Conservation (phyloP, 2,888 invertebrate species). For the Lithophane socia region DNA sequence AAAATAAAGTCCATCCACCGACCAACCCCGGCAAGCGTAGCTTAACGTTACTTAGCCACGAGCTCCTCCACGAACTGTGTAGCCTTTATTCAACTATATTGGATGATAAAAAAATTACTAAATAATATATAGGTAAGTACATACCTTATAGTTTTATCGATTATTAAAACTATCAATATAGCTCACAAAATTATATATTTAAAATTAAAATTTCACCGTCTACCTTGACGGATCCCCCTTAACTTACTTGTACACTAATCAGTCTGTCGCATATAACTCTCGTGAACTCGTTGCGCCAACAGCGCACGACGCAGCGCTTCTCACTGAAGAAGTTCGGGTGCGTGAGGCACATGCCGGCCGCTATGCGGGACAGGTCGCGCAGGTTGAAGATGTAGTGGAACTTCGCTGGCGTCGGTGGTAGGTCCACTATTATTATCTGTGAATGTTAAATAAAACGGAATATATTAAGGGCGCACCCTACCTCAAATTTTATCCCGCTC, state of each 20-base stretch:
- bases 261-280: slow-evolving; percentile 97
- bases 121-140: too few species aligned
- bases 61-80: too few species aligned
- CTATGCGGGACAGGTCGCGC: slow-evolving; percentile 96
- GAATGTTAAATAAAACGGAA: background rate
- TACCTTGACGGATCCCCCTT: background rate
- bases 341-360: slow-evolving; percentile 95
- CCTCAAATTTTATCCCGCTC: too few species aligned
- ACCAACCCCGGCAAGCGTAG: too few species aligned
- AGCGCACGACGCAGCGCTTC: slow-evolving; percentile 93
- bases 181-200: too few species aligned
- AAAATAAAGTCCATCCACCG: too few species aligned
- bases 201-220: background rate
- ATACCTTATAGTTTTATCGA: too few species aligned
- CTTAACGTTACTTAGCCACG: too few species aligned
- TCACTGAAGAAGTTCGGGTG: slow-evolving; percentile 93
- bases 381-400: slow-evolving; percentile 99
- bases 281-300: slow-evolving; percentile 97
- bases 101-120: too few species aligned
- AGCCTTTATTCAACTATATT: too few species aligned
- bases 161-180: too few species aligned
- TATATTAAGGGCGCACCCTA: too few species aligned
- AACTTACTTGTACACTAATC: slow-evolving; percentile 90
- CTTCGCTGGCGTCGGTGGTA: slow-evolving; percentile 97
- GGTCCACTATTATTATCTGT: slow-evolving; percentile 93